Evolutionary conservation across 2,113 vertebrate genomes (phyloP), one percentile per base, ranked within the genome.

Genomic region (Marcusenius ussheri): DNA sequence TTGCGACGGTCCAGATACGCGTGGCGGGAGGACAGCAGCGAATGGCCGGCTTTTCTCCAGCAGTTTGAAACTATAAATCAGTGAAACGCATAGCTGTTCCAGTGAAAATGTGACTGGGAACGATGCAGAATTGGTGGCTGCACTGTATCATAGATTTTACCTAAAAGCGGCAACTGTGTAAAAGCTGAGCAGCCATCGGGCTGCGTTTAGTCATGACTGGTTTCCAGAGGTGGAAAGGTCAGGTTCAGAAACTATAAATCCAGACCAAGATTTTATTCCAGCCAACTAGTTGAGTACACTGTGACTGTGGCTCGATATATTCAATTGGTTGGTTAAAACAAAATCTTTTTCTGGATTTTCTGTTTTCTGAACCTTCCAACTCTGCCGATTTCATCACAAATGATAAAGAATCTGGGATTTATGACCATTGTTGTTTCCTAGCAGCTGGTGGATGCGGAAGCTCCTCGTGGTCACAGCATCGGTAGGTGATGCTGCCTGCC

Each of bases 41-140:
- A 39, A 77, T 6, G 70, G 31, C 27, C 66, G 2, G 9, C 31
- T 77, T 77, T 31, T 13, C 70, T 2, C 5, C 35, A 35, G 15
- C 74, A 80, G 62, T 70, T 70, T 31, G n/a, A 80, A 80, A 80
- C 74, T 19, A 42, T 80, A 80, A 80, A 80, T 80, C 74, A 80
- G 74, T 80, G 74, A 80, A 19, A 39, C 13, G 62, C 27, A 80
- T 7, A 42, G 74, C 74, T 39, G 74, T 80, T 80, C 74, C 17
- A 19, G 31, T 80, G 74, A 84, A 45, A 84, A 45, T 11, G 17
- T 47, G 42, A 84, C 45, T 11, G 5, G 83, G 83, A 46, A 8
- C 46, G 24, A 42, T 24, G 42, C 24, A 47, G 24, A 88, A 88
- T 24, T 47, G 27, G 19, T 13, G 17, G 39, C 6, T 56, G 5